Percentiles rank a stretch among this genome's conserved stretches.
These are phyloP conservation scores for Triplophysa siluroides DNA, from an alignment of 2,113 vertebrate genomes.

Conservation along the genomic window DNA sequence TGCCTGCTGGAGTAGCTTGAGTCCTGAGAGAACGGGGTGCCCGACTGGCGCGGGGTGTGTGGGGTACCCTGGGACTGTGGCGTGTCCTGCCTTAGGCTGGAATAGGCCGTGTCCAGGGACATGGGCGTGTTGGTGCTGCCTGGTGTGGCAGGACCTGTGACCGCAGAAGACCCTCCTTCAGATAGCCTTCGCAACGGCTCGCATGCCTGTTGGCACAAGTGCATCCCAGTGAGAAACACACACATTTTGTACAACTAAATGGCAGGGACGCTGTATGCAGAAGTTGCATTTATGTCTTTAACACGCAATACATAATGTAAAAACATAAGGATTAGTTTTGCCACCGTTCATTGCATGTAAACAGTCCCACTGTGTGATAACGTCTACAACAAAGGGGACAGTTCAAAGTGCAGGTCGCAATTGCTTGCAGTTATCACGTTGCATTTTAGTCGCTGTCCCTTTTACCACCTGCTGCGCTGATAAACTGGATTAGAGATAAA, in stretches of 20 bases:
- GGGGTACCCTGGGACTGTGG: constrained; percentile 90
- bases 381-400: neutral
- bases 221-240: neutral
- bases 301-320: neutral
- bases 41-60: constrained; percentile 83
- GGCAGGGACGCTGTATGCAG: neutral
- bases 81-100: constrained; percentile 92
- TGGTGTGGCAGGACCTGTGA: constrained; percentile 78
- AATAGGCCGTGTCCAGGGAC: constrained; percentile 93
- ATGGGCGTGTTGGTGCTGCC: constrained; percentile 88
- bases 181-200: constrained; percentile 82
- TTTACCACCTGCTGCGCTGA: constrained; percentile 61
- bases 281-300: neutral
- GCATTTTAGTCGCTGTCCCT: constrained; percentile 14
- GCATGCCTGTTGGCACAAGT: constrained; percentile 62
- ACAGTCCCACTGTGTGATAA: constrained; percentile 1
- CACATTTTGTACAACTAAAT: neutral
- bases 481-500: constrained; percentile 58
- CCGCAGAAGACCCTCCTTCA: constrained; percentile 78
- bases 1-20: constrained; percentile 94
- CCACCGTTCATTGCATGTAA: neutral
- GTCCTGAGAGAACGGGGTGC: constrained; percentile 95
- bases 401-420: constrained; percentile 8
- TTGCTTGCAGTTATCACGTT: constrained; percentile 4
- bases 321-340: neutral